phyloP scores from a whole-genome alignment of 2,113 vertebrate genomes.

The Morone saxatilis region DNA sequence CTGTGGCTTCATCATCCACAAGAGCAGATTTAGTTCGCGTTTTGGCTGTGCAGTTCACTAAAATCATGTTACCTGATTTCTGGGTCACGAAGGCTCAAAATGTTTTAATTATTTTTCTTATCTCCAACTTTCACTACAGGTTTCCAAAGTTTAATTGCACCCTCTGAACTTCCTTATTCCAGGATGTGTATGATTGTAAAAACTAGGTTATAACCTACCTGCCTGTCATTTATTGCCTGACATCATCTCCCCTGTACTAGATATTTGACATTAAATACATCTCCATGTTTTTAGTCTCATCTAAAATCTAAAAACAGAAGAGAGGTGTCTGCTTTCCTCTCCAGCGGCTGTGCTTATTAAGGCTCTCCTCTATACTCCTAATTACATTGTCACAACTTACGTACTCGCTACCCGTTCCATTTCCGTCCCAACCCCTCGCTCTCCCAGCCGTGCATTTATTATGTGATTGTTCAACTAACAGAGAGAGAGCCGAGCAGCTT shows the following conservation, averaged over 20 bases:
- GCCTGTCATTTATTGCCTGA: background rate
- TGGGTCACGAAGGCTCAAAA: conserved; percentile 1
- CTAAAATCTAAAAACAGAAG: background rate
- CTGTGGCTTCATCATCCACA: background rate
- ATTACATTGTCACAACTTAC: conserved; percentile 29
- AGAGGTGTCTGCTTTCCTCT: background rate
- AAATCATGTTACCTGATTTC: background rate
- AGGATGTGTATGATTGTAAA: background rate
- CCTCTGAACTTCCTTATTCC: too few relatives aligned
- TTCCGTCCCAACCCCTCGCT: conserved; percentile 3
- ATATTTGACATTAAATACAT: background rate
- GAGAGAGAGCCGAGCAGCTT: conserved; percentile 4
- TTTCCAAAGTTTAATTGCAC: background rate
- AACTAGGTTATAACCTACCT: background rate
- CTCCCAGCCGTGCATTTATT: conserved; percentile 27
- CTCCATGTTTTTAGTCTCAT: background rate
- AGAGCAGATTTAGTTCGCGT: background rate
- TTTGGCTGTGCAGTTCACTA: background rate
- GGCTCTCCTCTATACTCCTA: conserved; percentile 15
- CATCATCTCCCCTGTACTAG: background rate
- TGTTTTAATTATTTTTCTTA: background rate
- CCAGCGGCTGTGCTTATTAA: conserved; percentile 14
- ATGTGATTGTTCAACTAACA: conserved; percentile 14
- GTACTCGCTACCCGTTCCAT: background rate
- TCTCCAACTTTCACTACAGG: background rate